These are phyloP conservation scores for Tineola bisselliella DNA, from an alignment of 2,888 invertebrate genomes.

Conservation along the genomic window DNA sequence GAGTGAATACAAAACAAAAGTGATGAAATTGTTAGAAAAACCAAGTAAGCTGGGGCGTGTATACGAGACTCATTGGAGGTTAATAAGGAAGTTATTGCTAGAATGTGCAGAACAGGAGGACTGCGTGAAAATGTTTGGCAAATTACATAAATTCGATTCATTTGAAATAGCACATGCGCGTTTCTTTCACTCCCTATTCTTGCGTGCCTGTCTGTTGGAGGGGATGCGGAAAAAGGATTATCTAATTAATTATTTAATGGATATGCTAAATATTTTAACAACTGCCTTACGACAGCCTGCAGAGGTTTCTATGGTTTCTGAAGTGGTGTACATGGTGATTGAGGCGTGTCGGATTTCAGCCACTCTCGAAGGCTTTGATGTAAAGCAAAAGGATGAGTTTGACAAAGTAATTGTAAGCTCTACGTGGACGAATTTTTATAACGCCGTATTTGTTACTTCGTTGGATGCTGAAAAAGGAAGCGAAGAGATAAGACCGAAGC, in stretches of 20 bases:
- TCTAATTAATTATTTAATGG: constrained; percentile 62
- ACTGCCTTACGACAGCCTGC: constrained; percentile 45
- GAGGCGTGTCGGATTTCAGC: not conserved
- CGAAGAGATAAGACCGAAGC: constrained; percentile 44
- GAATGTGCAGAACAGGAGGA: constrained; percentile 68
- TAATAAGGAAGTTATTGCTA: constrained; percentile 69
- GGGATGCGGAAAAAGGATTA: constrained; percentile 41
- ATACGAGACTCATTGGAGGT: constrained; percentile 67
- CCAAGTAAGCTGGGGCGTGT: constrained; percentile 76
- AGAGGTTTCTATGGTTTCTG: not conserved
- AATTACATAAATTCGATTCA: constrained; percentile 72
- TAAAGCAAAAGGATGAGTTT: constrained; percentile 35
- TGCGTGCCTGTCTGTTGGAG: constrained; percentile 49
- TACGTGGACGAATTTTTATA: constrained; percentile 70
- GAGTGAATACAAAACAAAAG: constrained; percentile 69
- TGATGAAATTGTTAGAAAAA: constrained; percentile 72
- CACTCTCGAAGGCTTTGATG: constrained; percentile 22
- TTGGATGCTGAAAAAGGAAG: constrained; percentile 44
- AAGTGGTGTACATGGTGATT: not conserved
- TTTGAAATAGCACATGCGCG: constrained; percentile 68
- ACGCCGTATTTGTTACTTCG: constrained; percentile 73
- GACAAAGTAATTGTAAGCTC: constrained; percentile 52
- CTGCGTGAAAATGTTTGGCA: constrained; percentile 65
- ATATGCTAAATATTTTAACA: constrained; percentile 62
- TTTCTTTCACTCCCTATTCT: constrained; percentile 63